phyloP scores from a whole-genome alignment of 2,113 vertebrate genomes.

The Chrysochloris asiatica region DNA sequence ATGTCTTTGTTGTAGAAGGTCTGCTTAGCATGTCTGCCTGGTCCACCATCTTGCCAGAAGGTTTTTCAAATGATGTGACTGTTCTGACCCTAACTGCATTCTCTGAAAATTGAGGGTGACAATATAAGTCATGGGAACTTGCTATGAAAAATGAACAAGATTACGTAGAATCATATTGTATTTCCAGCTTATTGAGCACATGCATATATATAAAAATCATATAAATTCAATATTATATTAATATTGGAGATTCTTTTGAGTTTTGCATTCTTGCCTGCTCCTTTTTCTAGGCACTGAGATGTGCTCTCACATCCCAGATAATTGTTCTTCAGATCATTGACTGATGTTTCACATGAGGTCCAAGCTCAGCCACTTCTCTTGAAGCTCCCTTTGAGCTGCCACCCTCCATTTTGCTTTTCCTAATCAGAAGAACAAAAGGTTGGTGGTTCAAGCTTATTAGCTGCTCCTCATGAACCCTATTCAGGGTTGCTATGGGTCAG shows the following conservation, averaged over 20 bases:
- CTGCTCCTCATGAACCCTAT: too few species aligned
- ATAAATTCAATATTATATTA: not conserved
- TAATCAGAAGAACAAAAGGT: too few species aligned
- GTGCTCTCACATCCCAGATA: not conserved
- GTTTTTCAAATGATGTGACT: too few species aligned
- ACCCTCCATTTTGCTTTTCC: not conserved
- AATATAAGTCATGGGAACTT: not conserved
- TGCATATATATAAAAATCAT: too few species aligned
- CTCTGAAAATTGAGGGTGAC: not conserved
- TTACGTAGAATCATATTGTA: not conserved
- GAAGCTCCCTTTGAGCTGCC: not conserved
- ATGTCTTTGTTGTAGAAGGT: not conserved
- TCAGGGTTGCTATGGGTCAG: too few species aligned
- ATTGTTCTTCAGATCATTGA: not conserved
- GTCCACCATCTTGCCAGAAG: too few species aligned
- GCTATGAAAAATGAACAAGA: not conserved
- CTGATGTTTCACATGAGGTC: not conserved
- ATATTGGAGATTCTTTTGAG: not conserved
- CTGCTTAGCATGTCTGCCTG: too few species aligned
- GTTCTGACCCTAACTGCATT: not conserved
- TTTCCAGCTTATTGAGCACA: too few species aligned
- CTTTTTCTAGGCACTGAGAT: not conserved
- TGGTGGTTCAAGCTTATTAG: too few species aligned
- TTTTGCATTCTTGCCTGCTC: not conserved
- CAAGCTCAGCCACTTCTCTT: not conserved